phyloP scores from a whole-genome alignment of 2,888 invertebrate species.

The Cheilosia urbana region DNA sequence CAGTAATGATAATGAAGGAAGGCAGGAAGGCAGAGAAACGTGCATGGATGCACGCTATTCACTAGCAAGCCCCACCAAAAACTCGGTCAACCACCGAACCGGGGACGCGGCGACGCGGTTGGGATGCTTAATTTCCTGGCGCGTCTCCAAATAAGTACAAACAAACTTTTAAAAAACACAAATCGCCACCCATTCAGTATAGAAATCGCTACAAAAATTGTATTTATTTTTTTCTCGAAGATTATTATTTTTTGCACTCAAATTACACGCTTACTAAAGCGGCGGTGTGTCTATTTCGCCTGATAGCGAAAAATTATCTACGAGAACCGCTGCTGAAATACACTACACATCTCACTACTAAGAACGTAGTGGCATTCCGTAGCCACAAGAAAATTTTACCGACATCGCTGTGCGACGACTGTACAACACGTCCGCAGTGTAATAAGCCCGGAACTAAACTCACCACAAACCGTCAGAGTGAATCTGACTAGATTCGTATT shows the following conservation, averaged over 20 bases:
- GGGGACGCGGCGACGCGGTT: constrained; percentile 23
- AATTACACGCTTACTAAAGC: constrained; percentile 23
- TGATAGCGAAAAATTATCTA: constrained; percentile 46
- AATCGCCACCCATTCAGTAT: background rate
- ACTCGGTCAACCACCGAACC: constrained; percentile 59
- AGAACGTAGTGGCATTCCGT: constrained; percentile 24
- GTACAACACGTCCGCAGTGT: constrained; percentile 47
- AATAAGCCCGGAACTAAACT: constrained; percentile 69
- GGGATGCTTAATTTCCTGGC: constrained; percentile 25
- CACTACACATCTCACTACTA: constrained; percentile 8
- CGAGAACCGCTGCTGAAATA: constrained; percentile 27
- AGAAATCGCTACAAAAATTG: constrained; percentile 22
- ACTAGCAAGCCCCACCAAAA: constrained; percentile 3
- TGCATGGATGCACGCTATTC: constrained; percentile 23
- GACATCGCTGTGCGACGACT: constrained; percentile 33
- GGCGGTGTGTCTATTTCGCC: constrained; percentile 35
- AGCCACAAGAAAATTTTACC: constrained; percentile 38
- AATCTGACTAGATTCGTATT: constrained; percentile 46
- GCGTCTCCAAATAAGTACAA: constrained; percentile 32
- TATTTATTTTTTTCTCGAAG: constrained; percentile 3
- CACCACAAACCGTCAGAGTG: constrained; percentile 61
- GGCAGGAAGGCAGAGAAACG: constrained; percentile 13
- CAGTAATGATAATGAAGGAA: background rate
- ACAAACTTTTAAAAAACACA: constrained; percentile 12
- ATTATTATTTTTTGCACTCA: constrained; percentile 28